Evolutionary conservation across 2,113 vertebrate genomes (phyloP).

Genomic region (Seriola quinqueradiata): DNA sequence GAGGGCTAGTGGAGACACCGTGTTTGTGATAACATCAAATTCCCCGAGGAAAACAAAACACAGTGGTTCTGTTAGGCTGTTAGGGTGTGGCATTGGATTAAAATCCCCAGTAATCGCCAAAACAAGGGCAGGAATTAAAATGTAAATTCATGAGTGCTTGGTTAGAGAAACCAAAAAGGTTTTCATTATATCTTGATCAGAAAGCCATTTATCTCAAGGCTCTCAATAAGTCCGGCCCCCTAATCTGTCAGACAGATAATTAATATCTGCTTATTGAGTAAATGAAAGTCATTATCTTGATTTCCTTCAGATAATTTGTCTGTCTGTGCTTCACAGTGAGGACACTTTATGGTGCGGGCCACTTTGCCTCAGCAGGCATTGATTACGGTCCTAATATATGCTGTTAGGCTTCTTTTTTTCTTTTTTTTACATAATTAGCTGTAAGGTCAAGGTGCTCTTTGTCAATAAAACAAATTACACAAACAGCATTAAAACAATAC

Average conservation of each 20-base stretch:
- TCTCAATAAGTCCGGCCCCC: constrained; percentile 68
- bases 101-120: constrained; percentile 29
- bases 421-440: constrained; percentile 21
- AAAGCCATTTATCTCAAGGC: constrained; percentile 75
- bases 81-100: constrained; percentile 41
- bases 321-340: constrained; percentile 55
- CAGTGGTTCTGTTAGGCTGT: neutral
- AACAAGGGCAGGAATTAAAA: constrained; percentile 62
- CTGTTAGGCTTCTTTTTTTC: constrained; percentile 17
- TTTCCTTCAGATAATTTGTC: constrained; percentile 79
- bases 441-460: constrained; percentile 19
- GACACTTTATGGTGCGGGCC: constrained; percentile 50
- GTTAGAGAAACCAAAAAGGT: constrained; percentile 69
- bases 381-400: constrained; percentile 55
- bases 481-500: constrained; percentile 15
- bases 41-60: constrained; percentile 55
- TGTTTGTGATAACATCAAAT: constrained; percentile 62
- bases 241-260: constrained; percentile 81
- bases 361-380: constrained; percentile 65
- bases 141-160: constrained; percentile 59
- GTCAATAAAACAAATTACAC: constrained; percentile 20
- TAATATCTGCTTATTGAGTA: constrained; percentile 85
- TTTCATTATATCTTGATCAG: constrained; percentile 80
- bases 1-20: constrained; percentile 7
- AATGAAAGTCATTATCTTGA: constrained; percentile 80